Percentiles rank a stretch among this genome's conserved stretches.
These are phyloP conservation scores for Luehdorfia chinensis DNA, from an alignment of 1,140 invertebrate genomes.

Conservation along the genomic window DNA sequence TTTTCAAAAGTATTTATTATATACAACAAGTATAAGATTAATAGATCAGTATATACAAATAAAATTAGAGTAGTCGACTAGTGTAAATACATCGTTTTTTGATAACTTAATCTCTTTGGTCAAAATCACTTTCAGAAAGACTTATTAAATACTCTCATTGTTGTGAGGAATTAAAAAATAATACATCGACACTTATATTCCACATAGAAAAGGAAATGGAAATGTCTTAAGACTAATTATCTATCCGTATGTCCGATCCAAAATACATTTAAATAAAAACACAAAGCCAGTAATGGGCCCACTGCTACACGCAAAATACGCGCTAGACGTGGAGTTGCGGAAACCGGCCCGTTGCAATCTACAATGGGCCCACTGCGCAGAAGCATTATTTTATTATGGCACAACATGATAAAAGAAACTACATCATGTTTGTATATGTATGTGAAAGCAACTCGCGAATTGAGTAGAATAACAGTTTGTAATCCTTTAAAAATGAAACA, in stretches of 20 bases:
- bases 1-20: constrained; percentile 47
- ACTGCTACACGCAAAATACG: background rate
- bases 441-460: no score
- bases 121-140: background rate
- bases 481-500: no score
- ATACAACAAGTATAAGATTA: constrained; percentile 26
- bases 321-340: no score
- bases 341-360: no score
- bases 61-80: background rate
- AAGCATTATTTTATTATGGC: no score
- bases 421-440: no score
- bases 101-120: background rate
- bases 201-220: background rate
- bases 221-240: background rate
- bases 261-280: background rate
- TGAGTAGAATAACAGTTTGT: no score
- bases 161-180: background rate
- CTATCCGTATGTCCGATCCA: background rate
- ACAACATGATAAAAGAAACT: no score
- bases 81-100: constrained; percentile 2
- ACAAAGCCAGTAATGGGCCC: background rate
- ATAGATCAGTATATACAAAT: constrained; percentile 17
- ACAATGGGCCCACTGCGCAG: no score
- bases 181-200: no score
- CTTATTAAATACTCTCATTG: background rate